These are phyloP conservation scores for Elegia similella DNA, from an alignment of 2,888 invertebrate genomes.

Conservation along the genomic window DNA sequence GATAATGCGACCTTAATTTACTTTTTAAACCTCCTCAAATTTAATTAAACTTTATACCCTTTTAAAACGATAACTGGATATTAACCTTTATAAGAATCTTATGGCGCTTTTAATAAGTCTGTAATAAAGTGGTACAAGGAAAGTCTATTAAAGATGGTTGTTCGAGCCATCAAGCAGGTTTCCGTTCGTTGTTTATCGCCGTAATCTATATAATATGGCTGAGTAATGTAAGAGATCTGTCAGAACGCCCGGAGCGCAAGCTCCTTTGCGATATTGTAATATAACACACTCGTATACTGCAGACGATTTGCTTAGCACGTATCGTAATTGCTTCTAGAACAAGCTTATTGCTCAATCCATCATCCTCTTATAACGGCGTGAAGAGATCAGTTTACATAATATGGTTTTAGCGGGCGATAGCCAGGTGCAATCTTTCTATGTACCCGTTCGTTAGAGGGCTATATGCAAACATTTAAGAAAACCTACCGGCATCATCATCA, in stretches of 20 bases:
- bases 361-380: too few species aligned
- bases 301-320: too few species aligned
- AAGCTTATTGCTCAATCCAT: too few species aligned
- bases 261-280: neutral
- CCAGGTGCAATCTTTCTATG: too few species aligned
- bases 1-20: neutral
- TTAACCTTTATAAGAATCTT: slow-evolving; percentile 3
- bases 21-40: slow-evolving; percentile 1
- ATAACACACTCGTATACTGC: too few species aligned
- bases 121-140: slow-evolving; percentile 36
- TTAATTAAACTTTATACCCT: neutral
- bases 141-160: slow-evolving; percentile 45
- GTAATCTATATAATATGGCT: neutral
- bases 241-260: neutral
- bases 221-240: neutral
- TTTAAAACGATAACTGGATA: slow-evolving; percentile 2
- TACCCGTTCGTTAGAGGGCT: too few species aligned
- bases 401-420: too few species aligned
- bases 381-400: too few species aligned
- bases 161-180: slow-evolving; percentile 34
- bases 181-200: slow-evolving; percentile 27
- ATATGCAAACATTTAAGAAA: too few species aligned
- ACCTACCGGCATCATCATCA: too few species aligned
- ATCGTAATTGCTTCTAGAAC: too few species aligned
- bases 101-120: slow-evolving; percentile 18